Evolutionary conservation across 2,113 vertebrate genomes (phyloP).

Genomic region (Murina feae): DNA sequence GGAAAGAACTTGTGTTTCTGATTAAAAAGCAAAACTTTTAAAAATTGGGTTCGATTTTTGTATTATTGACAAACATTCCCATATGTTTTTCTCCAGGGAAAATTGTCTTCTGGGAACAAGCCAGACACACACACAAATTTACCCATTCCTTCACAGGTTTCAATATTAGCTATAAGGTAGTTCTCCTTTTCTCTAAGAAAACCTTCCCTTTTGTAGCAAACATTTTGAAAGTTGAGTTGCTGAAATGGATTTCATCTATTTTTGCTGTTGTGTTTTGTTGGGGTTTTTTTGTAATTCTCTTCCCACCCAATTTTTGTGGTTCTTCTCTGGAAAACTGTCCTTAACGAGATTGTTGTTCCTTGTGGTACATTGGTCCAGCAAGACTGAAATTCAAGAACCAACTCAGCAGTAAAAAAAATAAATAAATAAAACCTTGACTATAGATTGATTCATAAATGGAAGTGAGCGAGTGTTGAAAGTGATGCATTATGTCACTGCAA

Average conservation of each 20-base stretch:
- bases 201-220: not conserved
- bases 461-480: constrained; percentile 76
- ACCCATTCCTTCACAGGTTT: not conserved
- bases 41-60: not conserved
- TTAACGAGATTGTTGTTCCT: not conserved
- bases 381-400: constrained; percentile 59
- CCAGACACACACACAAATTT: not conserved
- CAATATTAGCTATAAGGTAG: not conserved
- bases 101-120: not conserved
- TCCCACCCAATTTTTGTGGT: not conserved
- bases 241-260: not conserved
- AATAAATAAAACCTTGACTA: constrained; percentile 48
- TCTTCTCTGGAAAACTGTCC: not conserved
- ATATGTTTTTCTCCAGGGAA: not conserved
- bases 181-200: constrained; percentile 7
- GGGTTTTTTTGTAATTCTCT: not conserved
- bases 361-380: not conserved
- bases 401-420: constrained; percentile 40
- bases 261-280: not conserved
- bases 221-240: not conserved
- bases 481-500: constrained; percentile 69
- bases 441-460: constrained; percentile 53
- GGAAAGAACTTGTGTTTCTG: not conserved
- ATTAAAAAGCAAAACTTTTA: not conserved
- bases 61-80: not conserved